Evolutionary conservation across 2,888 invertebrate genomes (phyloP).

Genomic region (Athalia cordata): DNA sequence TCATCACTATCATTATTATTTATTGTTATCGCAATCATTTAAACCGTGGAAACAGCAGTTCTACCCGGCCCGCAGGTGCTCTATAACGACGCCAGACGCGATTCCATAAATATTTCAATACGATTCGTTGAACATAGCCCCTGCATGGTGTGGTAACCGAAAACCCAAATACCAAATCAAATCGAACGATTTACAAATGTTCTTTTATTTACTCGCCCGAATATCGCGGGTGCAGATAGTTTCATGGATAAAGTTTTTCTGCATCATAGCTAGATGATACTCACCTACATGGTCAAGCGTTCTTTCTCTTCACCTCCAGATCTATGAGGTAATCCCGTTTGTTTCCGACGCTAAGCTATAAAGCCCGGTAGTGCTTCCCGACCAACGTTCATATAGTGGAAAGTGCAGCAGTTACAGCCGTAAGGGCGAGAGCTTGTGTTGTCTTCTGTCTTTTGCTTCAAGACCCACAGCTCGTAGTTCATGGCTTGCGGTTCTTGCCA

Average conservation of each 20-base stretch:
- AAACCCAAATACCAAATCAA: too few species aligned
- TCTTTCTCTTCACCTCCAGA: constrained; percentile 9
- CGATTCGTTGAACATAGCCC: too few species aligned
- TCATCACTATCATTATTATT: constrained; percentile 35
- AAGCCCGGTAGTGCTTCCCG: constrained; percentile 32
- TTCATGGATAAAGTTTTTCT: too few species aligned
- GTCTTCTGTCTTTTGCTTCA: not conserved
- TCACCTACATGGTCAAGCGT: not conserved
- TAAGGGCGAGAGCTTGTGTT: constrained; percentile 9
- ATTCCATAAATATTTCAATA: not conserved
- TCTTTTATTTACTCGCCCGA: too few species aligned
- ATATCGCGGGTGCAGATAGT: too few species aligned
- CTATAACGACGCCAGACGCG: not conserved
- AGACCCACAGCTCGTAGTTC: constrained; percentile 12
- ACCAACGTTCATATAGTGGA: not conserved
- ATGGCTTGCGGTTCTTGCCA: constrained; percentile 7
- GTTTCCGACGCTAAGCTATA: constrained; percentile 23
- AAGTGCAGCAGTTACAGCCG: not conserved
- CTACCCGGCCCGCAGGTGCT: not conserved
- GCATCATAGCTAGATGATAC: too few species aligned
- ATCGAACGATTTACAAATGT: too few species aligned
- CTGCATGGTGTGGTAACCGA: too few species aligned
- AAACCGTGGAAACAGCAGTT: not conserved
- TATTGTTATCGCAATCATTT: not conserved
- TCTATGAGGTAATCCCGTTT: constrained; percentile 25